These are phyloP conservation scores for Bradypodion pumilum DNA, from an alignment of 2,797 vertebrate species.

Conservation along the genomic window DNA sequence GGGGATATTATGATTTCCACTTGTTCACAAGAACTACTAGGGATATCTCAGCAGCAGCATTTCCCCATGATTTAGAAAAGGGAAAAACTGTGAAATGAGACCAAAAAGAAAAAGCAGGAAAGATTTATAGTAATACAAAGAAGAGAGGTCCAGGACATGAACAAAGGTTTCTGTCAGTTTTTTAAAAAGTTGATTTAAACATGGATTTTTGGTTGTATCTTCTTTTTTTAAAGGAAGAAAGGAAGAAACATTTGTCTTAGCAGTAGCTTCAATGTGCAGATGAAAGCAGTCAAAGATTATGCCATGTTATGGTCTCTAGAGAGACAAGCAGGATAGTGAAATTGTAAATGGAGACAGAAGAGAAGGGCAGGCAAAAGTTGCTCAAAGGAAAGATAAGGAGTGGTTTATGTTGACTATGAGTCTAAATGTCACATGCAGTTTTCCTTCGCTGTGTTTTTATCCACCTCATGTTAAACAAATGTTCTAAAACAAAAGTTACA, in stretches of 20 bases:
- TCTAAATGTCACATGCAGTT: constrained; percentile 57
- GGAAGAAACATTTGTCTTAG: constrained; percentile 27
- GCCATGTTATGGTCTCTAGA: constrained; percentile 52
- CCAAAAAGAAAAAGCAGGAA: background rate
- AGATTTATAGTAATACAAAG: background rate
- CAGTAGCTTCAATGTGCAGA: constrained; percentile 40
- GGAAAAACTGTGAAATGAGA: too few relatives aligned
- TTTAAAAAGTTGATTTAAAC: constrained; percentile 34
- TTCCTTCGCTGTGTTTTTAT: constrained; percentile 22
- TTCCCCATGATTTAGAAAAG: background rate
- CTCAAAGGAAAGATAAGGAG: constrained; percentile 63
- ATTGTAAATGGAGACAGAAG: constrained; percentile 58
- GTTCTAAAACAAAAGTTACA: constrained; percentile 42
- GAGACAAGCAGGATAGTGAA: constrained; percentile 53
- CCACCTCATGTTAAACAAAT: constrained; percentile 56
- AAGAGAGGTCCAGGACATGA: background rate
- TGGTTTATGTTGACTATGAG: constrained; percentile 59
- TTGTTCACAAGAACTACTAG: background rate
- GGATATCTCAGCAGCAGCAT: background rate
- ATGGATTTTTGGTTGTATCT: background rate
- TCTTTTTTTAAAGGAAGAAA: background rate
- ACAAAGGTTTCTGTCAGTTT: constrained; percentile 24
- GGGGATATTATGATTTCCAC: background rate
- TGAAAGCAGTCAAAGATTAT: constrained; percentile 48
- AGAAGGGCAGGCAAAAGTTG: constrained; percentile 39